Evolutionary conservation across 1,140 invertebrate species (phyloP).

Genomic region (Nylanderia fulva): DNA sequence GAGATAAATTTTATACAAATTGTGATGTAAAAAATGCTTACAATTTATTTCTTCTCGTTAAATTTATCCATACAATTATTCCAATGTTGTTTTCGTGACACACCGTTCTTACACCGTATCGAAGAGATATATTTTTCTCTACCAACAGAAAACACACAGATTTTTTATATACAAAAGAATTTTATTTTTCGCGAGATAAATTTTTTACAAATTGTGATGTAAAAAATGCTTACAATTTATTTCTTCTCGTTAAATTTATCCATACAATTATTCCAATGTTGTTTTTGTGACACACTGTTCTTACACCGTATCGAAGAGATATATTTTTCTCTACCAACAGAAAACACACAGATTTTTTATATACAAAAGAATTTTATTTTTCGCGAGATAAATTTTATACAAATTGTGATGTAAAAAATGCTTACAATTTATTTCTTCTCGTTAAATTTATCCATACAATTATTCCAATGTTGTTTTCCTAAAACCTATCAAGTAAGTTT

Average conservation of each 20-base stretch:
- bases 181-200: not conserved
- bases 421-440: too few relatives aligned
- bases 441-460: not conserved
- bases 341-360: slow-evolving; percentile 21
- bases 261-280: too few relatives aligned
- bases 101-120: slow-evolving; percentile 22
- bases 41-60: not conserved
- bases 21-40: not conserved
- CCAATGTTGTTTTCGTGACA: too few relatives aligned
- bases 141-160: slow-evolving; percentile 5
- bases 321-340: not conserved
- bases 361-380: not conserved
- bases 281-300: slow-evolving; percentile 32
- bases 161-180: not conserved
- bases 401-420: not conserved
- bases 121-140: not conserved
- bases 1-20: not conserved
- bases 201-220: not conserved
- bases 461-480: not conserved
- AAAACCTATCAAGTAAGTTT: not conserved
- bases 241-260: not conserved
- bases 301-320: slow-evolving; percentile 6
- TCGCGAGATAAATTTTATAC: not conserved
- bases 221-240: too few relatives aligned
- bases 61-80: too few relatives aligned